Percentiles rank a stretch among this genome's conserved stretches.
Evolutionary conservation across 2,797 vertebrate genomes (phyloP).

Genomic region (Cirrhinus mrigala): DNA sequence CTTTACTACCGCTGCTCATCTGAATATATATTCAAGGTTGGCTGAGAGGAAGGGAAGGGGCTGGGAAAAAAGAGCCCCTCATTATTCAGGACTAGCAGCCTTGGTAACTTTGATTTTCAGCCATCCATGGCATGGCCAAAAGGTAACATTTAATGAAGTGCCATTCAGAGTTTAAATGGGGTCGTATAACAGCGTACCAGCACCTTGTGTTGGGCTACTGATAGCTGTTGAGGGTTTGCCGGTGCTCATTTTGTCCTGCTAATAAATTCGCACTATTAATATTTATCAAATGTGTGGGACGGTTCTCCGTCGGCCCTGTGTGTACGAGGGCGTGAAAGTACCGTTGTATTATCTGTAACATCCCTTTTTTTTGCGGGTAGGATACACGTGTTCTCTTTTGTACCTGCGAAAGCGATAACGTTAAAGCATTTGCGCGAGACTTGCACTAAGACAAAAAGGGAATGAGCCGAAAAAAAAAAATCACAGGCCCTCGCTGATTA

Average conservation of each 20-base stretch:
- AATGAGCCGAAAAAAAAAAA: constrained; percentile 6
- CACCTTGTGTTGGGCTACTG: constrained; percentile 90
- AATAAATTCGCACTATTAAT: constrained; percentile 93
- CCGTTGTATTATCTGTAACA: constrained; percentile 85
- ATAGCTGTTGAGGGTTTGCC: constrained; percentile 89
- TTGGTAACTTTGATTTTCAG: constrained; percentile 97
- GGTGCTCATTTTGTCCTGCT: constrained; percentile 89
- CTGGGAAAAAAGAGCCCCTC: constrained; percentile 76
- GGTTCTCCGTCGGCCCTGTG: constrained; percentile 83
- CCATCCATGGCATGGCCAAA: constrained; percentile 97
- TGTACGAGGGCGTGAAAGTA: constrained; percentile 84
- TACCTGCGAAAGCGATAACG: constrained; percentile 20
- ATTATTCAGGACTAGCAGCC: constrained; percentile 94
- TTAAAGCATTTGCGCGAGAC: background rate
- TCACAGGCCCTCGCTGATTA: constrained; percentile 82
- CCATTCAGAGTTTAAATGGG: constrained; percentile 94
- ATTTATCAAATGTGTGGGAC: constrained; percentile 91
- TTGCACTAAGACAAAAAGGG: constrained; percentile 30
- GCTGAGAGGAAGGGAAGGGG: constrained; percentile 65
- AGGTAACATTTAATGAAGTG: constrained; percentile 99
- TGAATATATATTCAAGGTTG: constrained; percentile 91
- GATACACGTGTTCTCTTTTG: constrained; percentile 43
- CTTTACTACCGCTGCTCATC: constrained; percentile 89
- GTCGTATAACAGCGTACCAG: constrained; percentile 89
- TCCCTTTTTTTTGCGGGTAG: constrained; percentile 75